A percentile compares a stretch with the other conserved stretches of the same genome.
Conservation (phyloP, 2,113 vertebrate species). For the Psephotus haematonotus region DNA sequence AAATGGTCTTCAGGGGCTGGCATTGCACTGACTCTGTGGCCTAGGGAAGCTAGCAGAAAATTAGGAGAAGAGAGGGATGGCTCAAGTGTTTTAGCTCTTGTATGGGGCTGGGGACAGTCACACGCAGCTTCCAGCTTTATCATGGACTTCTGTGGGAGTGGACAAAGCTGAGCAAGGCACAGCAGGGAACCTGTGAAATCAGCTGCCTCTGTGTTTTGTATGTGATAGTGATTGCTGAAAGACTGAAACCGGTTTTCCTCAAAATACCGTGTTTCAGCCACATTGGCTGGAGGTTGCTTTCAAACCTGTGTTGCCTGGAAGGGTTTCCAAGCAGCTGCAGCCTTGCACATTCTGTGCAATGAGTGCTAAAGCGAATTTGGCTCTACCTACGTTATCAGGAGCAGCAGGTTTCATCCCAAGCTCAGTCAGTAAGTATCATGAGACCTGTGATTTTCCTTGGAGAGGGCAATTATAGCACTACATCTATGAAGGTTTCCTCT, state of each 20-base stretch:
- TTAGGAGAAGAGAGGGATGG: not conserved
- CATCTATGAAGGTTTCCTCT: not conserved
- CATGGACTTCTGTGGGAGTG: not conserved
- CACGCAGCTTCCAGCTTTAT: not conserved
- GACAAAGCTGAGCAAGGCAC: not conserved
- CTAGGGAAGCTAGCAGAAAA: not conserved
- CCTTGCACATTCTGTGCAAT: not conserved
- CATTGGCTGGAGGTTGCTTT: not conserved
- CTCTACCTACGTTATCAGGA: not conserved
- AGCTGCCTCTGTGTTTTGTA: not conserved
- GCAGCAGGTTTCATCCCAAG: not conserved
- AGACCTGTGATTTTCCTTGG: not conserved
- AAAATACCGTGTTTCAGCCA: not conserved
- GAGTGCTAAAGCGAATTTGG: not conserved
- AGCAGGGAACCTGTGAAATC: not conserved
- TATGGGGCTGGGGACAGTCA: not conserved
- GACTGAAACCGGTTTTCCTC: not conserved
- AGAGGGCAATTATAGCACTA: not conserved
- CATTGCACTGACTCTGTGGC: not conserved
- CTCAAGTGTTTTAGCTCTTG: not conserved
- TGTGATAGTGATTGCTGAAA: not conserved
- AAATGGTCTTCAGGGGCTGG: not conserved
- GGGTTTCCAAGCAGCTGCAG: not conserved
- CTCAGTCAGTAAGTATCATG: rapidly evolving
- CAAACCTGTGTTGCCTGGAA: not conserved